Evolutionary conservation across 2,797 vertebrate species (phyloP).

Genomic region (Simalia tracyae): DNA sequence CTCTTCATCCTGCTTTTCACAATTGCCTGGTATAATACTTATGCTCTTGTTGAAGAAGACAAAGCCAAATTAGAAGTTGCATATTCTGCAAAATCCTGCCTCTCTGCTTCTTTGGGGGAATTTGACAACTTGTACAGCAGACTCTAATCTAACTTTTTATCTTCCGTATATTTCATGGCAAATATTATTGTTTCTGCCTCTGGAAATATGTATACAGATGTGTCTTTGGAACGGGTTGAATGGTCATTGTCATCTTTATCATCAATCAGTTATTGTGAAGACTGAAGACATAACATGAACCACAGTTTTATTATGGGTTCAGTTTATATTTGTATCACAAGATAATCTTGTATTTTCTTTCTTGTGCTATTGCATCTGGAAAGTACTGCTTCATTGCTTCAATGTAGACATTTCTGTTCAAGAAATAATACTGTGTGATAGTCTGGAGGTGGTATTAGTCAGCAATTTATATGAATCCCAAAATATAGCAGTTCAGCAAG

Average conservation of each 20-base stretch:
- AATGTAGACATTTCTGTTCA: constrained; percentile 13
- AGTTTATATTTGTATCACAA: constrained; percentile 1
- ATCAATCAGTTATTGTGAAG: background rate
- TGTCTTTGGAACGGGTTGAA: background rate
- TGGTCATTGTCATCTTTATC: background rate
- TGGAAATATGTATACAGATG: constrained; percentile 19
- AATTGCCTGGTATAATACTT: background rate
- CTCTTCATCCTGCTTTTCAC: background rate
- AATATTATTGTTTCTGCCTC: background rate
- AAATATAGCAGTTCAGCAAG: constrained; percentile 15
- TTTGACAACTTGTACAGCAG: background rate
- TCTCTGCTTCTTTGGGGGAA: background rate
- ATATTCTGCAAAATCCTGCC: background rate
- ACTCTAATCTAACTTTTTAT: background rate
- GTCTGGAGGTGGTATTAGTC: constrained; percentile 9
- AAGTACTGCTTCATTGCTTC: background rate
- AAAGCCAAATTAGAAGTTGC: background rate
- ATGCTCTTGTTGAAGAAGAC: background rate
- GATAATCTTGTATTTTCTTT: background rate
- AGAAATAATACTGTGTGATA: constrained; percentile 11
- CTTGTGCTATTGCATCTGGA: background rate
- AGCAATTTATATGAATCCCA: constrained; percentile 32
- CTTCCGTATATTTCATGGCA: background rate
- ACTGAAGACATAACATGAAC: background rate
- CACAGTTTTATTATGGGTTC: background rate